These are phyloP conservation scores for Thymallus thymallus DNA, from an alignment of 2,113 vertebrate genomes.

Conservation along the genomic window DNA sequence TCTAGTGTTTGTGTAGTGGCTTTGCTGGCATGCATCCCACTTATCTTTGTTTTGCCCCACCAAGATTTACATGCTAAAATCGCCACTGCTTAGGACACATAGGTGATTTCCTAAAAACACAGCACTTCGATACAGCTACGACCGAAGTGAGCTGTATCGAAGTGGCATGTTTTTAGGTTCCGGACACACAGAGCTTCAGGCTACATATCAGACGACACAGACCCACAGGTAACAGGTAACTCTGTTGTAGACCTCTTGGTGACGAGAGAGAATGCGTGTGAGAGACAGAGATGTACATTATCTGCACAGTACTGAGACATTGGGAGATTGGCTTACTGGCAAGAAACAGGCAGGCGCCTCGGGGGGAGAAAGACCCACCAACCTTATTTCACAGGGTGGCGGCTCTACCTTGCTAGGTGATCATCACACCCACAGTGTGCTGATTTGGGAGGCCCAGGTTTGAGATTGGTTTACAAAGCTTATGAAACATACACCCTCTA, in stretches of 20 bases:
- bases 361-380: conserved; percentile 52
- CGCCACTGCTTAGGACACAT: too few species aligned
- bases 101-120: too few species aligned
- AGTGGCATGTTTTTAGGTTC: too few species aligned
- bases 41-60: too few species aligned
- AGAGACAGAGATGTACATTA: conserved; percentile 35
- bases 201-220: conserved; percentile 41
- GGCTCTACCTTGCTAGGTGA: conserved; percentile 56
- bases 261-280: conserved; percentile 39
- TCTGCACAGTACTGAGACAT: conserved; percentile 44
- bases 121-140: too few species aligned
- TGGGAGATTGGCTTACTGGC: conserved; percentile 72
- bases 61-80: too few species aligned
- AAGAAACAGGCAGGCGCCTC: conserved; percentile 73
- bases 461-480: conserved; percentile 61
- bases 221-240: conserved; percentile 29
- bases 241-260: neutral
- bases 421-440: conserved; percentile 59
- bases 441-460: conserved; percentile 45
- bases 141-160: too few species aligned
- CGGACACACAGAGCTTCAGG: conserved; percentile 61
- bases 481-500: conserved; percentile 42
- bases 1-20: too few species aligned
- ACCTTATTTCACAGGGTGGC: conserved; percentile 65
- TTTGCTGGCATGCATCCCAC: too few species aligned